Evolutionary conservation across 2,888 invertebrate genomes (phyloP).

Genomic region (Drosophila barbarae): DNA sequence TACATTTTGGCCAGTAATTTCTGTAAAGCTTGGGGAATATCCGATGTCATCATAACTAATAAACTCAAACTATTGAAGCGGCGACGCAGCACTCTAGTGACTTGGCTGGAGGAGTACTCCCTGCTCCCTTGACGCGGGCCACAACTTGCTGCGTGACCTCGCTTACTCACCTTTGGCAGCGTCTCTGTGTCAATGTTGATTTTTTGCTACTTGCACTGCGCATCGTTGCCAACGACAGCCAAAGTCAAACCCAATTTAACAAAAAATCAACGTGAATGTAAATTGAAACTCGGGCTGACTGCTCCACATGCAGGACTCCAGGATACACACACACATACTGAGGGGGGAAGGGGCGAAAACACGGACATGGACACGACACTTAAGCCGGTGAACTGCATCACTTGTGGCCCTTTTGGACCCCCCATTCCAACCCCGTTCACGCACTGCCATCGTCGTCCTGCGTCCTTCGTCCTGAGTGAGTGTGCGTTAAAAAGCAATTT

Average conservation of each 20-base stretch:
- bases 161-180: conserved; percentile 51
- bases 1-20: background rate
- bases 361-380: conserved; percentile 31
- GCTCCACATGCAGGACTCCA: conserved; percentile 12
- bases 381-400: conserved; percentile 34
- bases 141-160: conserved; percentile 3
- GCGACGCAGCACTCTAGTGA: background rate
- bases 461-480: conserved; percentile 6
- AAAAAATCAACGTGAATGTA: conserved; percentile 72
- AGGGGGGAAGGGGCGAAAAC: background rate
- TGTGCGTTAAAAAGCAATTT: conserved; percentile 63
- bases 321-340: background rate
- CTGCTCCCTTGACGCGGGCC: background rate
- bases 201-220: conserved; percentile 48
- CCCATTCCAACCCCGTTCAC: background rate
- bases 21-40: background rate
- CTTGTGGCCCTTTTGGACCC: conserved; percentile 20
- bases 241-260: conserved; percentile 71
- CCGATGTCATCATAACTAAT: background rate
- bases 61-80: conserved; percentile 7
- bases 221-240: conserved; percentile 47
- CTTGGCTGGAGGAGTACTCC: background rate
- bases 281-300: conserved; percentile 60
- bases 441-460: conserved; percentile 7
- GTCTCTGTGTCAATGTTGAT: conserved; percentile 64